These are phyloP conservation scores for Dynastes grantii DNA, from an alignment of 2,888 invertebrate species.

Conservation along the genomic window DNA sequence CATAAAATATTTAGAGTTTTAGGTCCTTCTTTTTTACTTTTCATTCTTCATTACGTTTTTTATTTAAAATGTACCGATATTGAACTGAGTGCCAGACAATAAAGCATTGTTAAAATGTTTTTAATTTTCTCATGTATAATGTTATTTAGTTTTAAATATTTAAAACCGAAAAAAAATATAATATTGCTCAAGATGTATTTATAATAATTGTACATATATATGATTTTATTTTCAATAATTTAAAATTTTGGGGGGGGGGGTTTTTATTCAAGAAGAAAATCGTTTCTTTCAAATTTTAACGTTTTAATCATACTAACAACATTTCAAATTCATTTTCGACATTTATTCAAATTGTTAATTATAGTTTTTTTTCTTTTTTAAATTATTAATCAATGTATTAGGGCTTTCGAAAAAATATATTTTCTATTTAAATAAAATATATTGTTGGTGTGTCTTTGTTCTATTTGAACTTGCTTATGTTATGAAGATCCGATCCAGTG, in stretches of 20 bases:
- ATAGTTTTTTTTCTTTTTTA: slow-evolving; percentile 38
- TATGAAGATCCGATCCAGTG: no score
- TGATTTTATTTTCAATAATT: slow-evolving; percentile 53
- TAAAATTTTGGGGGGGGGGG: slow-evolving; percentile 53
- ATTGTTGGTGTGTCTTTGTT: not conserved
- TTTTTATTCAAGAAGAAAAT: slow-evolving; percentile 53
- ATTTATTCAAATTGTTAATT: slow-evolving; percentile 19
- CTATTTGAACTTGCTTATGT: no score
- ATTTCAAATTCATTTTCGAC: slow-evolving; percentile 24
- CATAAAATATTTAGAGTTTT: slow-evolving; percentile 45
- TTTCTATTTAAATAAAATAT: slow-evolving; percentile 53
- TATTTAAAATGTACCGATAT: slow-evolving; percentile 60
- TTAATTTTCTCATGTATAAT: slow-evolving; percentile 54
- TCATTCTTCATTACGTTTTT: slow-evolving; percentile 27
- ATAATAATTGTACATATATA: slow-evolving; percentile 52
- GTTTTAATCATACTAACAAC: slow-evolving; percentile 43
- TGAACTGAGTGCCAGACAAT: slow-evolving; percentile 67
- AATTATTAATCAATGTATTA: slow-evolving; percentile 47
- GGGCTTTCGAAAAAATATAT: slow-evolving; percentile 50
- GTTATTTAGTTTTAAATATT: slow-evolving; percentile 52
- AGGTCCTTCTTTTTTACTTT: not conserved
- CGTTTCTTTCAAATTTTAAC: slow-evolving; percentile 20
- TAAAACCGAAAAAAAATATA: slow-evolving; percentile 33
- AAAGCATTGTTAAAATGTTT: slow-evolving; percentile 60
- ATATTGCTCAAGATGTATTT: slow-evolving; percentile 55